Evolutionary conservation across 2,797 vertebrate species (phyloP), one percentile per base, ranked within the genome.

Genomic region (Propithecus deckenii): DNA sequence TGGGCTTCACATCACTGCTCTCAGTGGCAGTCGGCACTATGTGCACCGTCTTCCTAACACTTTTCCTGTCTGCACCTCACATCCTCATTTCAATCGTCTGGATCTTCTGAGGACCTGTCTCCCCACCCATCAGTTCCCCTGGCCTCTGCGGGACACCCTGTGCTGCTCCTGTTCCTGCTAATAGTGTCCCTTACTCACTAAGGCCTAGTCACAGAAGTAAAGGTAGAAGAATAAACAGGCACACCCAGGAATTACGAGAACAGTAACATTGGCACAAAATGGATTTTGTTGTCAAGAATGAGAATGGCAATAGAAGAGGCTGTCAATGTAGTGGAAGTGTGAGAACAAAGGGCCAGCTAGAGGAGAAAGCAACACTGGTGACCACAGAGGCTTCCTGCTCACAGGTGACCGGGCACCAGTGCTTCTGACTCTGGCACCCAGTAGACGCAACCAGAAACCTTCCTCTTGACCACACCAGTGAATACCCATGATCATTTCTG

Each of bases 101-200:
- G 65, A 9, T 57, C 52, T 55, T 30, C 43, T 43, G 43, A 43
- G 43, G 43, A 43, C 43, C 43, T 43, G 43, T 43, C 75, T 30
- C 8, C 15, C 48, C 57, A 28, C n/a, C 7, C 7, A 8, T 13
- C 18, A 2, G 22, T 23, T 50, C 76, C 20, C 28, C 22, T 23
- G 7, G 10, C 5, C 3, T 57, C 4, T 2, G 0, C 1, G 9
- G 48, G 50, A 41, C 10, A 18, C 32, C 2, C 23, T 38, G 30
- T 23, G 3, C 6, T 55, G 35, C 14, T 59, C 46, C 1, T 12
- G 25, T n/a, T 74, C 7, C 52, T 50, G 50, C 7, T 38, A 48
- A 63, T 2, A 2, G 3, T 32, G 4, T 69, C 61, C 30, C 43
- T 79, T 17, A 13, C 12, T 41, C 32, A 1, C 1, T 7, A 32